Evolutionary conservation across 2,113 vertebrate genomes (phyloP).

Genomic region (Diadophis punctatus): DNA sequence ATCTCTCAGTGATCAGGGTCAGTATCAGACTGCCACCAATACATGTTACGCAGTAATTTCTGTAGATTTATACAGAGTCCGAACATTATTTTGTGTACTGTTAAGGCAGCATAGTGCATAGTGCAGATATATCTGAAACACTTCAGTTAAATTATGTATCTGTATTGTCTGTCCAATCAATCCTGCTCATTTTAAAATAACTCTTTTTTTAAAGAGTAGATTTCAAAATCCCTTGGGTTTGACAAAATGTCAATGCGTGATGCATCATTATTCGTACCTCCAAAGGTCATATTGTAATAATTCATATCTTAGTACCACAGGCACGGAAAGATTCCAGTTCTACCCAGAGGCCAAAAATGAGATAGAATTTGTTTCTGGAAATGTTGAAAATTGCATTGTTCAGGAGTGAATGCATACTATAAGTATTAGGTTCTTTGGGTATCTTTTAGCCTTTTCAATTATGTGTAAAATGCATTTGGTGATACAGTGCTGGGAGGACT

Average conservation of each 20-base stretch:
- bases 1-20: background rate
- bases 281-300: constrained; percentile 12
- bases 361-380: background rate
- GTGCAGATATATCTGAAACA: background rate
- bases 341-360: background rate
- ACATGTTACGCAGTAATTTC: background rate
- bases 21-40: background rate
- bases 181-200: background rate
- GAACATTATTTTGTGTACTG: background rate
- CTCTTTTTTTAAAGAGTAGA: background rate
- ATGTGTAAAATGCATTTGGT: background rate
- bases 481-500: background rate
- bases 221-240: constrained; percentile 13
- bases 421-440: background rate
- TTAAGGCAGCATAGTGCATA: background rate
- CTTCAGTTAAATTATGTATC: background rate
- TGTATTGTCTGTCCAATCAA: background rate
- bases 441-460: background rate
- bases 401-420: background rate
- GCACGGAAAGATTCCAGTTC: constrained; percentile 1
- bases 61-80: background rate
- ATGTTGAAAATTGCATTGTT: background rate
- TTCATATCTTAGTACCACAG: constrained; percentile 4
- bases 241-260: background rate
- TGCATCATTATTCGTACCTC: background rate